A percentile compares a stretch with the other conserved stretches of the same genome.
Evolutionary conservation across 2,113 vertebrate genomes (phyloP).

Genomic region (Nothobranchius kuhntae): DNA sequence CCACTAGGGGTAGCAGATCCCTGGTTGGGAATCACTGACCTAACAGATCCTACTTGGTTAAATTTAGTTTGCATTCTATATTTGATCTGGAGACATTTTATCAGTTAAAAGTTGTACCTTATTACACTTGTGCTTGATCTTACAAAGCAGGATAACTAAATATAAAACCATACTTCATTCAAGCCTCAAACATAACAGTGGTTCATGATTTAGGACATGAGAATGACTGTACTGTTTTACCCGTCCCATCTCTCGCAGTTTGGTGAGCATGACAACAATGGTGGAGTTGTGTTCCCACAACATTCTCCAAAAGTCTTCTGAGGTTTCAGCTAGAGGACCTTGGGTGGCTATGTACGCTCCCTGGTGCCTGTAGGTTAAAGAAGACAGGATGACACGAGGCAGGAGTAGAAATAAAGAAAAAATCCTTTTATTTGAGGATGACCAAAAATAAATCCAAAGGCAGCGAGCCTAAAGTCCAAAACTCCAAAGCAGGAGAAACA

Average conservation of each 20-base stretch:
- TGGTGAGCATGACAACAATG: conserved; percentile 97
- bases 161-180: not conserved
- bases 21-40: too few species aligned
- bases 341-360: conserved; percentile 96
- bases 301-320: conserved; percentile 99
- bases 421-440: too few species aligned
- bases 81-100: too few species aligned
- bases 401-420: too few species aligned
- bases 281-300: conserved; percentile 98
- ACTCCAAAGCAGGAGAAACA: too few species aligned
- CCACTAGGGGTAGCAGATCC: too few species aligned
- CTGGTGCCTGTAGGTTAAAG: conserved; percentile 84
- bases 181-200: too few species aligned
- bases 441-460: too few species aligned
- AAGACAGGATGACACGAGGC: conserved; percentile 12
- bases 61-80: too few species aligned
- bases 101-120: too few species aligned
- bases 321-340: conserved; percentile 92
- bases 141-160: not conserved
- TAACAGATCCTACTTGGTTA: too few species aligned
- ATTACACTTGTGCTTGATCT: not conserved
- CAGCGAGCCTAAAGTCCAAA: too few species aligned
- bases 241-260: conserved; percentile 95
- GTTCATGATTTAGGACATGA: not conserved
- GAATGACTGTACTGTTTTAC: conserved; percentile 65